These are phyloP conservation scores for Euschistus heros DNA, from an alignment of 1,140 invertebrate species.

Conservation along the genomic window DNA sequence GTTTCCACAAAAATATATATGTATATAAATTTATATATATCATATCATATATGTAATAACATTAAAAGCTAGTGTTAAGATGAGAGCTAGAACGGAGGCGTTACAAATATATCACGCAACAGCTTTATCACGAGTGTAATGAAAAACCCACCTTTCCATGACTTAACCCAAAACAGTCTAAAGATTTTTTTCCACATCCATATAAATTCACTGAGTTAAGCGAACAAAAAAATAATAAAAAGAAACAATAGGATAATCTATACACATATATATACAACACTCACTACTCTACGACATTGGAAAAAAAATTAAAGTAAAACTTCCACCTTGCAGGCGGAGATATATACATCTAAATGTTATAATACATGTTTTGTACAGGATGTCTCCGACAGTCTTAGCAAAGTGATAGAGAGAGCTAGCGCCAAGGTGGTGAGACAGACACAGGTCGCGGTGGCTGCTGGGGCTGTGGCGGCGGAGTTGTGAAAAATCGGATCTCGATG, in stretches of 20 bases:
- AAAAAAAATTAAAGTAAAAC: background rate
- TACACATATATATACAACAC: constrained; percentile 17
- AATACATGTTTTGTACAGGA: constrained; percentile 13
- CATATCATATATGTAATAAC: background rate
- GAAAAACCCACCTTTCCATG: background rate
- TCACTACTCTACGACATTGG: constrained; percentile 8
- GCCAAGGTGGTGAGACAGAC: constrained; percentile 20
- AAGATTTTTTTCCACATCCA: constrained; percentile 1
- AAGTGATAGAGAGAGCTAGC: background rate
- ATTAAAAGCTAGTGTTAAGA: constrained; percentile 7
- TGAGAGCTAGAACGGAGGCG: constrained; percentile 9
- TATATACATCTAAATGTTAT: constrained; percentile 7
- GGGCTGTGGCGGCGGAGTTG: constrained; percentile 31
- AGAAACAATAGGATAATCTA: background rate
- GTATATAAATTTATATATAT: constrained; percentile 4
- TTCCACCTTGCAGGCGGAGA: constrained; percentile 10
- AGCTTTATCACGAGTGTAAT: constrained; percentile 26
- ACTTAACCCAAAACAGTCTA: background rate
- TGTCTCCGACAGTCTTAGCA: background rate
- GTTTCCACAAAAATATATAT: constrained; percentile 9
- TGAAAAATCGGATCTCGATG: constrained; percentile 66
- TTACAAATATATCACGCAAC: constrained; percentile 25
- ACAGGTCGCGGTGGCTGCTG: constrained; percentile 7
- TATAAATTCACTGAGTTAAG: constrained; percentile 2
- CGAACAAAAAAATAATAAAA: background rate